phyloP scores from a whole-genome alignment of 2,888 invertebrate species.

The Eupelmus urozonus region DNA sequence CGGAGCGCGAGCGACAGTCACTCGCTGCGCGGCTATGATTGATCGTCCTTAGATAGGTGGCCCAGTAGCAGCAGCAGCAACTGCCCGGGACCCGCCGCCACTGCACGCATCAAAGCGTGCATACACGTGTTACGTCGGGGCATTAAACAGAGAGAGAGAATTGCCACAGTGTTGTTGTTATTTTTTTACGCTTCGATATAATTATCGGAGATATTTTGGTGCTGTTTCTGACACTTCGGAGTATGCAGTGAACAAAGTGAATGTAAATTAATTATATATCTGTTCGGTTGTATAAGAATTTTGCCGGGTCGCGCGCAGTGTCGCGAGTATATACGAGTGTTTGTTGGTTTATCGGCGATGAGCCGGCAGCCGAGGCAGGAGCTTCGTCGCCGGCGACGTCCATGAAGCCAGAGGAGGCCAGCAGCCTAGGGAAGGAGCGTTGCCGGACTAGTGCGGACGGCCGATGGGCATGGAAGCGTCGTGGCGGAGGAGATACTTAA shows the following conservation, averaged over 20 bases:
- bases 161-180: not conserved
- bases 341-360: too few species aligned
- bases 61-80: conserved; percentile 23
- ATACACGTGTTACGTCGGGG: too few species aligned
- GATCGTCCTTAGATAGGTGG: conserved; percentile 50
- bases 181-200: not conserved
- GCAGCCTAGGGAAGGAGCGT: not conserved
- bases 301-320: too few species aligned
- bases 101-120: not conserved
- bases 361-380: not conserved
- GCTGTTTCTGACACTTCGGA: not conserved
- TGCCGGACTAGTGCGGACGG: not conserved
- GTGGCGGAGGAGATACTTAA: conserved; percentile 65
- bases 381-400: too few species aligned
- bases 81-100: conserved; percentile 14
- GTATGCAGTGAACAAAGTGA: conserved; percentile 25
- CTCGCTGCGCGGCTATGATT: conserved; percentile 58
- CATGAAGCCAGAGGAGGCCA: too few species aligned
- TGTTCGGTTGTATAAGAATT: too few species aligned
- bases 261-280: not conserved
- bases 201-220: not conserved
- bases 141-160: too few species aligned
- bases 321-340: too few species aligned
- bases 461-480: conserved; percentile 57
- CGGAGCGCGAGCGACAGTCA: conserved; percentile 19